Evolutionary conservation across 2,888 invertebrate genomes (phyloP), one percentile per base, ranked within the genome.

Genomic region (Drosophila kokeensis): DNA sequence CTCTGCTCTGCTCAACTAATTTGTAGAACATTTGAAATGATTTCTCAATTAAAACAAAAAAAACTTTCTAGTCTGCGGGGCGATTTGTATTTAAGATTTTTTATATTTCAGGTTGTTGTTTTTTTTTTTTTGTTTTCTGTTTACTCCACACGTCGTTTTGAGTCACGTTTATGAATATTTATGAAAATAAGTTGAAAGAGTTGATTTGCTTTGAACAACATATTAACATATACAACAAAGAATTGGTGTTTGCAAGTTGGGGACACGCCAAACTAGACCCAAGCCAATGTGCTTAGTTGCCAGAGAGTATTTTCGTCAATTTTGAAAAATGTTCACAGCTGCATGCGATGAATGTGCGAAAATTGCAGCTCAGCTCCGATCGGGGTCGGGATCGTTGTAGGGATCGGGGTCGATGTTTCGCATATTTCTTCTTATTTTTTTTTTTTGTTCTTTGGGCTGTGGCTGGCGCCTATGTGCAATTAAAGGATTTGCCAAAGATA

Each of bases 401-500:
- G 34, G 15, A 34, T 64, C 59, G 21, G 40, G 52, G 24, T 36
- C 49, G 45, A 52, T 38, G 59, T 21, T 54, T 45, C 45, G 24
- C 45, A 45, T 45, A 45, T 8, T 15, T 45, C 42, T 24, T 24
- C 7, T 27, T 8, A 0, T 52, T 38, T 52, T 38, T 36, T 21
- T 49, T 42, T 24, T 15, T 10, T 49, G 15, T 29, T 53, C 42
- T 49, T 18, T 54, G 21, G 27, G 38, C 24, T 36, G 48, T 30
- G 60, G 50, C 86, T 77, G 89, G 85, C 90, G 85, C 90, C 85
- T 81, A 62, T 40, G 50, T 30, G 73, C 81, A 83, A 87, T 89
- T 87, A 87, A 81, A 81, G 90, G 87, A 90, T 87, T 87, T 87
- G 85, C 77, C 57, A 76, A 72, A 70, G 55, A 53, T 55, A 58